Conservation (phyloP, 2,797 vertebrate species). For the Sebastes itinus region DNA sequence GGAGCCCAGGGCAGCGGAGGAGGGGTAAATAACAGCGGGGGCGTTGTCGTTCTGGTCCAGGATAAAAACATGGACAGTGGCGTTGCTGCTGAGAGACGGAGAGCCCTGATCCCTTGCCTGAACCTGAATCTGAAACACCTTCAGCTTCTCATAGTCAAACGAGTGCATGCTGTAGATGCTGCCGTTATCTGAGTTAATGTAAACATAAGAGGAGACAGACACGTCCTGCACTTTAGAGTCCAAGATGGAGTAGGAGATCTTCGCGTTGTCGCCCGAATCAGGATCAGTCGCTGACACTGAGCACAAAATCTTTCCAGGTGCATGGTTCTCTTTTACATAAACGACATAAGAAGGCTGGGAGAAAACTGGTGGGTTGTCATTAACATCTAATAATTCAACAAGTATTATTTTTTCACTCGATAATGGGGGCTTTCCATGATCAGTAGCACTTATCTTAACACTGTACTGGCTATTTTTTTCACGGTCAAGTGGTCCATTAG, state of each 20-base stretch:
- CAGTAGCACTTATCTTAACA: constrained; percentile 72
- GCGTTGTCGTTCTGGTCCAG: constrained; percentile 83
- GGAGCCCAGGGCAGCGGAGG: constrained; percentile 70
- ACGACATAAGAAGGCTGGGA: constrained; percentile 74
- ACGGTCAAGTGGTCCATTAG: constrained; percentile 71
- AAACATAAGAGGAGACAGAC: constrained; percentile 83
- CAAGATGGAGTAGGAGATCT: constrained; percentile 79
- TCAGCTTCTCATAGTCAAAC: constrained; percentile 83
- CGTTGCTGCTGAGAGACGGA: constrained; percentile 73
- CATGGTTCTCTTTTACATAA: constrained; percentile 83
- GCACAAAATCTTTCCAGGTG: constrained; percentile 79
- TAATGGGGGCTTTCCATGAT: constrained; percentile 75
- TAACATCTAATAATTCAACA: constrained; percentile 80
- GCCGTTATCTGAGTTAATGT: constrained; percentile 86
- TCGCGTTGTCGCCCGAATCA: constrained; percentile 82
- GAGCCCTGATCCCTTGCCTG: constrained; percentile 80
- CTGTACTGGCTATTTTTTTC: constrained; percentile 69
- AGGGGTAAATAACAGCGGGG: constrained; percentile 81
- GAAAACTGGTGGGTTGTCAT: constrained; percentile 87
- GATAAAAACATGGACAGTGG: constrained; percentile 81
- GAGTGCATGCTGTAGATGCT: constrained; percentile 83
- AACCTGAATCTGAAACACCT: constrained; percentile 75
- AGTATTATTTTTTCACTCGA: constrained; percentile 75
- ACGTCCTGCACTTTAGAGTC: constrained; percentile 73
- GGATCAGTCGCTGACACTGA: constrained; percentile 82